Evolutionary conservation across 2,888 invertebrate genomes (phyloP), one percentile per base, ranked within the genome.

Genomic region (Hedychridium roseum): DNA sequence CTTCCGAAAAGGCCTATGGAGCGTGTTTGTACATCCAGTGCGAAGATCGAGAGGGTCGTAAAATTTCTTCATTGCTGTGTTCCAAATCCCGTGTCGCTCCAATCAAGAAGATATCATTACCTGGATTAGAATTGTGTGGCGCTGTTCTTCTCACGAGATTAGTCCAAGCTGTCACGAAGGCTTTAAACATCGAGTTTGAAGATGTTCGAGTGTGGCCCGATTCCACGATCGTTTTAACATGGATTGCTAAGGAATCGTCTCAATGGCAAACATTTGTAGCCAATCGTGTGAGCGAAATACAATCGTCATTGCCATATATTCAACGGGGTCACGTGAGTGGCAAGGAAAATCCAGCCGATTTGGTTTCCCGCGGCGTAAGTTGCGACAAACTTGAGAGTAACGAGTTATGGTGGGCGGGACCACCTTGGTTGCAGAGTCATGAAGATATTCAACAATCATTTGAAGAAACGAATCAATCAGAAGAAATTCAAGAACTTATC

Each of bases 1-100:
- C 36, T 9, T 50, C 44, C 1, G 40, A 50, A 34, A 28, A 6
- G 7, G 40, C 36, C 5, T 50, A 43, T 7, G 30, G 40, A 1
- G 44, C 40, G 12, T 36, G 44, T 30, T 7, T 50, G 2, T 40
- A 50, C 16, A 21, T 45, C 11, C 39, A 35, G 30, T 20, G 17
- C 4, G 28, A 34, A 6, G n/a, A 39, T 35, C 14, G 7, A 23
- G 35, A 44, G 1, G 40, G 44, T 34, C 6, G 14, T 3, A 21
- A 5, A 1, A 26, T 9, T 1, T 30, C 35, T 2, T 6, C 15
- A 12, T 14, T 57, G 14, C 26, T 57, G 0, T 54, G 47, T 27
- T 38, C 58, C 1, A 60, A 59, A 37, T 51, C 63, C 5, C 46
- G 51, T 6, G 37, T 63, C 3, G 58, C 60, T 2, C 50, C 58